Evolutionary conservation across 2,113 vertebrate genomes (phyloP).

Genomic region (Tetrao urogallus): DNA sequence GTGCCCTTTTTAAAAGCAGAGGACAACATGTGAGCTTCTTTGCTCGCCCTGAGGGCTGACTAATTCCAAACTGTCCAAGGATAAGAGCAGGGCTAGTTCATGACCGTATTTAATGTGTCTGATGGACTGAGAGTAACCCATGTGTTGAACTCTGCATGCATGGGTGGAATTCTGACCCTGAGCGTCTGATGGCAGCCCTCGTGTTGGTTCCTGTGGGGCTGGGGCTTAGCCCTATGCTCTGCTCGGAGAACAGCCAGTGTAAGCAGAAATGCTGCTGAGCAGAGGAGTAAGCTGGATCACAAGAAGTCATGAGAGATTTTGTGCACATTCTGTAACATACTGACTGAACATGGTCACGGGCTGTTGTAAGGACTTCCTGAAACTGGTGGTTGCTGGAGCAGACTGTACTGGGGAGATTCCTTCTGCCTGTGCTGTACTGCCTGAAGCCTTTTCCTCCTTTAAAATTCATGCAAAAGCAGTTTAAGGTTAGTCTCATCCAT

Average conservation of each 20-base stretch:
- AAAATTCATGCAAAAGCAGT: neutral
- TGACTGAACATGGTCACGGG: neutral
- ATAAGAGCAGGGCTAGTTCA: neutral
- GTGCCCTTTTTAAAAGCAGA: neutral
- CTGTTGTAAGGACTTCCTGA: neutral
- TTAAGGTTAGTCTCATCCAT: neutral
- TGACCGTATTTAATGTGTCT: neutral
- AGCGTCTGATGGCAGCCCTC: neutral
- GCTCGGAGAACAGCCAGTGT: neutral
- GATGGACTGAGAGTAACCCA: neutral
- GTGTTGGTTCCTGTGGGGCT: rapidly evolving
- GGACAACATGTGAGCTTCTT: neutral
- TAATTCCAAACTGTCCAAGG: neutral
- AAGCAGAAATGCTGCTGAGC: constrained; percentile 19
- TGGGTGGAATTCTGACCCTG: neutral
- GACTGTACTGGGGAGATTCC: neutral
- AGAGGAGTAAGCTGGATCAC: neutral
- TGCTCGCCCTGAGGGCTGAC: neutral
- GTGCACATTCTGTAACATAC: neutral
- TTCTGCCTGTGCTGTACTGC: neutral
- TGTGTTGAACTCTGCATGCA: neutral
- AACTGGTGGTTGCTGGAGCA: neutral
- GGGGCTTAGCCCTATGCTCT: neutral
- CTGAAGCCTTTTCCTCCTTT: neutral
- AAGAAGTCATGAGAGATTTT: neutral